Evolutionary conservation across 1,140 invertebrate genomes (phyloP).

Genomic region (Aphaenogaster floridana): DNA sequence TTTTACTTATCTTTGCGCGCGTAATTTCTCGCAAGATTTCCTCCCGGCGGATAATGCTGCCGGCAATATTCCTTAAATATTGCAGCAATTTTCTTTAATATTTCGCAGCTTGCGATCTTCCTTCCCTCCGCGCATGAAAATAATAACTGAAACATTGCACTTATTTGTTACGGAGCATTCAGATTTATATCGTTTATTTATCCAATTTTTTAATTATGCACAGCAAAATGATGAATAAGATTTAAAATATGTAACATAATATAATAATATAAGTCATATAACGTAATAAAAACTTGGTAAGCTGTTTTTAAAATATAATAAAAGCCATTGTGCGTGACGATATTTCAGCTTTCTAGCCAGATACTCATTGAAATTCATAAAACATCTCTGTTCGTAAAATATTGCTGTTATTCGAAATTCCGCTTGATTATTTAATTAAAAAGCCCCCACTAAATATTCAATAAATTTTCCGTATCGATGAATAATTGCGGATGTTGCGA

Average conservation of each 20-base stretch:
- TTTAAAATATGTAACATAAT: neutral
- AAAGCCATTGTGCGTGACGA: neutral
- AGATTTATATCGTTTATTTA: neutral
- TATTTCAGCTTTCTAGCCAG: slow-evolving; percentile 33
- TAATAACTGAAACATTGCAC: slow-evolving; percentile 4
- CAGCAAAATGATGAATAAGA: neutral
- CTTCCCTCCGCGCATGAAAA: neutral
- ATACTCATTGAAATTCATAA: slow-evolving; percentile 31
- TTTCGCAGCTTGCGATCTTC: neutral
- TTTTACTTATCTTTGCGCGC: slow-evolving; percentile 52
- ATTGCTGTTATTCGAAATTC: slow-evolving; percentile 44
- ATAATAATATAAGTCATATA: neutral
- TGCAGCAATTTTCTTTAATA: slow-evolving; percentile 8
- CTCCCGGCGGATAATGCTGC: neutral
- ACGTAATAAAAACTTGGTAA: neutral
- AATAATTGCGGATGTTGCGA: slow-evolving; percentile 17
- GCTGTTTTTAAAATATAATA: neutral
- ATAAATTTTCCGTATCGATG: slow-evolving; percentile 35
- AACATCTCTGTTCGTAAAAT: slow-evolving; percentile 31
- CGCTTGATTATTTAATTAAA: slow-evolving; percentile 51
- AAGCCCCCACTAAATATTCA: slow-evolving; percentile 29
- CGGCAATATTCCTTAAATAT: slow-evolving; percentile 46
- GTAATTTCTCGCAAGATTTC: slow-evolving; percentile 46
- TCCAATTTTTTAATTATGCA: neutral
- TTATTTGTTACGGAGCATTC: neutral